Percentiles rank a stretch among this genome's conserved stretches.
Conservation (phyloP, 1,140 invertebrate genomes). For the Anastrepha obliqua region DNA sequence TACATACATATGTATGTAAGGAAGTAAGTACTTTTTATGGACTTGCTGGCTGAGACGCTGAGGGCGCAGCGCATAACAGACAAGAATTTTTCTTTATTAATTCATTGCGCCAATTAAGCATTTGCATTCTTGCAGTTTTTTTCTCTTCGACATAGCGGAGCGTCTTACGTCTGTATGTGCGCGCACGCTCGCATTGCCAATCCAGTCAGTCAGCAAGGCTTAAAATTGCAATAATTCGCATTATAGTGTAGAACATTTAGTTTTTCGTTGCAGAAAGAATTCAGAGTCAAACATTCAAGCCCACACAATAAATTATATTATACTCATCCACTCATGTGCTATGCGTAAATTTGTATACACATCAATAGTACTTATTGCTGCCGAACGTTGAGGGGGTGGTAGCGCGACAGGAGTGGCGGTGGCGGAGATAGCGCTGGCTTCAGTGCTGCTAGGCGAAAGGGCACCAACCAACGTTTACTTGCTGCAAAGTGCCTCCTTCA, state of each 20-base stretch:
- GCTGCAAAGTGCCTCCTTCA: not conserved
- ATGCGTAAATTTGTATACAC: not conserved
- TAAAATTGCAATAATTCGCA: slow-evolving; percentile 34
- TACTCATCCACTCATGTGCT: not conserved
- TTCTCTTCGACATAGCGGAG: not conserved
- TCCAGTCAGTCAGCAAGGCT: slow-evolving; percentile 5
- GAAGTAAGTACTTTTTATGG: not conserved
- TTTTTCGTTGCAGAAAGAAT: not conserved
- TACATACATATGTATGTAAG: not conserved
- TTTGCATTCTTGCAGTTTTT: slow-evolving; percentile 44
- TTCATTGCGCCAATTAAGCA: slow-evolving; percentile 52
- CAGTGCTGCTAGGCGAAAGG: slow-evolving; percentile 12
- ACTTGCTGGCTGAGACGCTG: not conserved
- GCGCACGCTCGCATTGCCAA: not conserved
- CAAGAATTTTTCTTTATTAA: slow-evolving; percentile 52
- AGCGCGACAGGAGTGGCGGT: not conserved
- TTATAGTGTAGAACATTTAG: slow-evolving; percentile 17
- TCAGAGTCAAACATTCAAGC: not conserved
- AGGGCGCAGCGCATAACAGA: not conserved
- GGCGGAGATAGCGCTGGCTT: not conserved
- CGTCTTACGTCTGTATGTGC: not conserved
- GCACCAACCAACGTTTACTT: not conserved
- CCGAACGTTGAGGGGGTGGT: not conserved
- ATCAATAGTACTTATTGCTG: slow-evolving; percentile 9
- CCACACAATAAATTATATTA: too few relatives aligned